Evolutionary conservation across 2,113 vertebrate genomes (phyloP).

Genomic region (Pygoscelis adeliae): DNA sequence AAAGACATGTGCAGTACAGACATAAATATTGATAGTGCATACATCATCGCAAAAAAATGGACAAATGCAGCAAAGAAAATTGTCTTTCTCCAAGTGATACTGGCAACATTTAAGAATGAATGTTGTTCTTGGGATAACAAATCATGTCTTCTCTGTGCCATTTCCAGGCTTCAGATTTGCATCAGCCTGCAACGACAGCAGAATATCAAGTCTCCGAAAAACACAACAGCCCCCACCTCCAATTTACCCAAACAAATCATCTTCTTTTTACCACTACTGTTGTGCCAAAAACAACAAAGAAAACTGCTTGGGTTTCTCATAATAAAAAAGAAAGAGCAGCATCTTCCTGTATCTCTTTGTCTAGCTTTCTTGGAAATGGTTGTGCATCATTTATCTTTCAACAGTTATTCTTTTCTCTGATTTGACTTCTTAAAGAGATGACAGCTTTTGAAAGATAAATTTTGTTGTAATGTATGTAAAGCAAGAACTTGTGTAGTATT

Average conservation of each 20-base stretch:
- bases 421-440: not conserved
- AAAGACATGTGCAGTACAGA: not conserved
- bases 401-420: not conserved
- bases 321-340: not conserved
- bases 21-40: not conserved
- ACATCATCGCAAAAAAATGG: not conserved
- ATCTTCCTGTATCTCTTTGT: not conserved
- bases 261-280: not conserved
- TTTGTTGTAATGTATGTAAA: not conserved
- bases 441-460: not conserved
- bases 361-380: not conserved
- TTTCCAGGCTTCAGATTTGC: not conserved
- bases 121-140: not conserved
- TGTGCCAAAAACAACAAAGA: not conserved
- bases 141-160: not conserved
- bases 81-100: not conserved
- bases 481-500: not conserved
- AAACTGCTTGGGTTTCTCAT: not conserved
- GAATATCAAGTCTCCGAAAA: not conserved
- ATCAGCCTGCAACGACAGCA: not conserved
- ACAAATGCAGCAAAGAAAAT: not conserved
- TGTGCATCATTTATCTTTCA: not conserved
- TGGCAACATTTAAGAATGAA: not conserved
- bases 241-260: not conserved
- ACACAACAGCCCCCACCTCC: not conserved